Base-by-base conservation (phyloP, 2,888 invertebrate genomes). In the Caenorhabditis sp. region DNA sequence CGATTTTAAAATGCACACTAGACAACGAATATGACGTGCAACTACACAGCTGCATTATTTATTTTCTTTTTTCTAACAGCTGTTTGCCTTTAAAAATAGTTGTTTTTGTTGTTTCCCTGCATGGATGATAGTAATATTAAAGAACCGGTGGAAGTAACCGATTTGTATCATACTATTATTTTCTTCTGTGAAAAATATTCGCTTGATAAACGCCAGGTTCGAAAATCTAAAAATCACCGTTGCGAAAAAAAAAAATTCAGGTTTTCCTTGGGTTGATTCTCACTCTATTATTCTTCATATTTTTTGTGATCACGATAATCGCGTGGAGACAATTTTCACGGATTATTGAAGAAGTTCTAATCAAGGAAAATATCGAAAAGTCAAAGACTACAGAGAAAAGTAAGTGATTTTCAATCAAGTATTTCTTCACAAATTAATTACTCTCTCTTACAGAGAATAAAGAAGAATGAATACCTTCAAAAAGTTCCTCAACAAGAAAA, bases 391-490 rank as follows among this genome's bases (percentile, higher is more conserved):
- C 1, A 23, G 60, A 38, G 57, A 61, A 12, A 5, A 70, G 50
- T 59, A 59, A 67, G 43, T 43, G 5, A 43, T 36, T 36, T 36
- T 0, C 67, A 68, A 38, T 52, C 53, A 21, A 73, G 1, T 56
- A 26, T 26, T 8, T 20, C 7, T 8, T 27, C 7, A 36, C 14
- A n/a, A 38, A 60, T 62, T 1, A 75, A 63, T 26, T 53, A 59
- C 21, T 67, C 2, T 54, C 56, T 21, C 21, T 57, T 65, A 62
- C 61, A 70, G 70, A 68, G 43, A 71, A 76, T 72, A 65, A 80
- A 61, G 70, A 78, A 63, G 57, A 27, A 83, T 82, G 85, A 80
- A 83, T 38, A 77, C 65, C 25, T 71, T 85, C 60, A 83, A 84
- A 66, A 79, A 79, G 5, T 84, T 85, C 54, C 60, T 85, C 54